phyloP scores from a whole-genome alignment of 2,113 vertebrate genomes.

The Desmodus rotundus region DNA sequence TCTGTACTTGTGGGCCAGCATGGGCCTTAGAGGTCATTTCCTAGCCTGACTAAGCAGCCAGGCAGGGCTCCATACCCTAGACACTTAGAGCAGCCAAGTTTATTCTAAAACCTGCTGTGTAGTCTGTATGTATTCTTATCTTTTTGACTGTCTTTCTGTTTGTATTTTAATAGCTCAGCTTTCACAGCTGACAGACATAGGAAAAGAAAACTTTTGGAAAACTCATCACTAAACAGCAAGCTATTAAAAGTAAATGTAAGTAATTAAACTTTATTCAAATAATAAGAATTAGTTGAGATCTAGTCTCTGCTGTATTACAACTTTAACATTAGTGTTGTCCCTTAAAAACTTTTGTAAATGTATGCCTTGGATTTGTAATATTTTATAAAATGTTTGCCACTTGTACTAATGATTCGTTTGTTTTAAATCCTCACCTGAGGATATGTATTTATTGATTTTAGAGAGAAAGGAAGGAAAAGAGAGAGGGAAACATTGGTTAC shows the following conservation, averaged over 20 bases:
- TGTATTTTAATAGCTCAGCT: conserved; percentile 84
- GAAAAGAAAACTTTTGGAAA: conserved; percentile 95
- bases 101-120: not conserved
- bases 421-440: too few species aligned
- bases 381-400: not conserved
- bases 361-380: conserved; percentile 1
- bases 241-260: conserved; percentile 93
- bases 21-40: not conserved
- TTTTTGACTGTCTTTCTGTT: conserved; percentile 43
- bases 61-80: not conserved
- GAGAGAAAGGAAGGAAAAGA: too few species aligned
- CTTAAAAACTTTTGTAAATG: not conserved
- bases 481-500: too few species aligned
- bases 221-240: conserved; percentile 88
- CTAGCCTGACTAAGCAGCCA: not conserved
- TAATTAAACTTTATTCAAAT: conserved; percentile 59
- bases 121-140: not conserved
- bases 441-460: too few species aligned
- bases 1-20: not conserved
- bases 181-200: conserved; percentile 90
- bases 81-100: not conserved
- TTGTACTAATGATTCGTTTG: not conserved
- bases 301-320: not conserved
- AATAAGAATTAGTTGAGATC: not conserved
- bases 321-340: not conserved